phyloP scores from a whole-genome alignment of 2,888 invertebrate species.

The Gymnoscelis rufifasciata region DNA sequence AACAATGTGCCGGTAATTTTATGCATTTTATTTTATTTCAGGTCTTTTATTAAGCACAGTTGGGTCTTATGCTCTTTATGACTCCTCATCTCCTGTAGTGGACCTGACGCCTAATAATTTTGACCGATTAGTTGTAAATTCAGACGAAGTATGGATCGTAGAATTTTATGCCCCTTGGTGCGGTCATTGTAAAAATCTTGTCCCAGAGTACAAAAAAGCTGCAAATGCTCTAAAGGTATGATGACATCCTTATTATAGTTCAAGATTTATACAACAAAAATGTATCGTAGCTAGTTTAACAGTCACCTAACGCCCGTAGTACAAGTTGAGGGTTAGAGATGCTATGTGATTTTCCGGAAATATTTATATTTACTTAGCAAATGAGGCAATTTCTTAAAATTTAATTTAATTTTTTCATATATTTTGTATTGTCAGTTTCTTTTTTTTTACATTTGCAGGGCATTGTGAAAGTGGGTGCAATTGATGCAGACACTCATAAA shows the following conservation, averaged over 20 bases:
- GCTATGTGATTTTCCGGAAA: too few species aligned
- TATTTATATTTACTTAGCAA: too few species aligned
- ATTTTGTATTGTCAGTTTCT: neutral
- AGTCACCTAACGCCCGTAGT: too few species aligned
- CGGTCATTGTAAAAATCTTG: constrained; percentile 93
- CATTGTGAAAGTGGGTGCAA: constrained; percentile 94
- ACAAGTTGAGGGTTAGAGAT: too few species aligned
- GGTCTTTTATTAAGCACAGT: constrained; percentile 59
- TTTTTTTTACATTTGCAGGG: constrained; percentile 78
- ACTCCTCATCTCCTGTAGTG: constrained; percentile 86
- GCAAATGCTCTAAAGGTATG: constrained; percentile 92
- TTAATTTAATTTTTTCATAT: too few species aligned
- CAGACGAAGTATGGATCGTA: constrained; percentile 95
- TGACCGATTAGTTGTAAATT: constrained; percentile 87
- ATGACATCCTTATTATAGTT: too few species aligned
- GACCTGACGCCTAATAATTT: constrained; percentile 94
- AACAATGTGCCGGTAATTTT: constrained; percentile 34
- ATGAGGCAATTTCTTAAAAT: too few species aligned
- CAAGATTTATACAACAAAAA: too few species aligned
- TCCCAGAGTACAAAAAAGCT: constrained; percentile 95
- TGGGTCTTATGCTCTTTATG: constrained; percentile 78
- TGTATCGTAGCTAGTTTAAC: too few species aligned
- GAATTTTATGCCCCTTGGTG: constrained; percentile 99
- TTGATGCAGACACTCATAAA: constrained; percentile 94
- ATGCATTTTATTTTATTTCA: constrained; percentile 38